phyloP scores from a whole-genome alignment of 2,797 vertebrate species.

The Meda fulgida region DNA sequence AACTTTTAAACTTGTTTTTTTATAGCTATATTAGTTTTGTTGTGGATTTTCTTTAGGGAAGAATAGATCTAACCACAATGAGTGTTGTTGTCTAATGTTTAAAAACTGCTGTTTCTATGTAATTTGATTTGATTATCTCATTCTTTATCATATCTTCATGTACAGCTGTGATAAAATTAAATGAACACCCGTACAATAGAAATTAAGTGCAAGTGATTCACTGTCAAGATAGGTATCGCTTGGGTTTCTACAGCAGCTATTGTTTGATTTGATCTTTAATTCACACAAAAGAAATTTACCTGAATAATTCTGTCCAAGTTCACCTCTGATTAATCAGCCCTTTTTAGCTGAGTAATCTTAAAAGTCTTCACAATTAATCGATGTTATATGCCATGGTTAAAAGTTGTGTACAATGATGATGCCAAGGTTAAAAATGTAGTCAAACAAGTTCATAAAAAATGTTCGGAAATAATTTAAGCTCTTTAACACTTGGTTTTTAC shows the following conservation, averaged over 20 bases:
- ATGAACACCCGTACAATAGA: neutral
- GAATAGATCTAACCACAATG: neutral
- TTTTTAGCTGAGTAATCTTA: constrained; percentile 15
- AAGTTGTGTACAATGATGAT: neutral
- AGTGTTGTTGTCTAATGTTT: neutral
- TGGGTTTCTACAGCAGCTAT: neutral
- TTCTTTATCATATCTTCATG: neutral
- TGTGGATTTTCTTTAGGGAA: too few species aligned
- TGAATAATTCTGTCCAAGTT: neutral
- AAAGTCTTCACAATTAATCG: neutral
- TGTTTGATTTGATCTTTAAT: constrained; percentile 5
- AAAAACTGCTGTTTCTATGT: neutral
- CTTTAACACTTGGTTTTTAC: neutral
- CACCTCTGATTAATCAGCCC: neutral
- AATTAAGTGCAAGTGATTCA: neutral
- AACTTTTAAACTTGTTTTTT: neutral
- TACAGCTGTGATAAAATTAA: neutral
- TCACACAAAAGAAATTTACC: neutral
- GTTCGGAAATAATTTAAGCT: neutral
- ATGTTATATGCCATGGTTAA: neutral
- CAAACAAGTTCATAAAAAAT: constrained; percentile 2
- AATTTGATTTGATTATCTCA: neutral
- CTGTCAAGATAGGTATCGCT: neutral
- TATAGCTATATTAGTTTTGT: neutral
- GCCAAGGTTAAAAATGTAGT: neutral